Base-by-base conservation (phyloP, 2,113 vertebrate species). In the Hippocampus zosterae region DNA sequence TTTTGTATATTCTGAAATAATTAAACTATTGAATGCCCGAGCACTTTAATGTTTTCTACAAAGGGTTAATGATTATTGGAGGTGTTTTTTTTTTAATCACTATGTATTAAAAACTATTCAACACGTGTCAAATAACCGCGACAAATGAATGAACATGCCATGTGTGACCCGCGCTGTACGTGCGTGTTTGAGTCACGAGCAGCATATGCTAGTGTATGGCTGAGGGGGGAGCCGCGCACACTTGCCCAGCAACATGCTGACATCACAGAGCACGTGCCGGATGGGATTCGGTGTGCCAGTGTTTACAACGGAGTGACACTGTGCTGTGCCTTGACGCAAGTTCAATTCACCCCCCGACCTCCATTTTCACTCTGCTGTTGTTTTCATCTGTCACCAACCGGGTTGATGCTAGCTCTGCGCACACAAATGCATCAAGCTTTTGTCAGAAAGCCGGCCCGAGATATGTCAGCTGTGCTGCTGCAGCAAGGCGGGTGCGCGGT, bases 181-280 rank as follows among this genome's bases (percentile, higher is more conserved):
- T 33, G 23, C 13, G 57, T 6, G 57, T 11, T 33, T 40, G 60
- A 40, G 60, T 21, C 41, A 65, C n/a, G 3, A 80, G 80, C 85
- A 82, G 86, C 85, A 83, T 84, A 86, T 85, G 86, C 89, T 81
- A 73, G 81, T 81, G 88, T 85, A 85, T 71, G 69, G 84, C 78
- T 75, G 83, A 75, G 81, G 77, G 81, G 84, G 84, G 84, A 68
- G 75, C 84, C 81, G 80, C 80, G 83, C 88, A 90, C 84, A 87
- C 88, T 90, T 89, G 88, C 89, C 89, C 87, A 91, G 89, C 89
- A 91, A 91, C 89, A 91, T 89, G 88, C 89, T 90, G 87, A 89
- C 88, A 90, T 91, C 88, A 90, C 88, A 79, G 78, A 86, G 88
- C 88, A 89, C 88, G 88, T 87, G 88, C 85, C 84, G 85, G 80